Evolutionary conservation across 2,797 vertebrate species (phyloP), one percentile per base, ranked within the genome.

Genomic region (Podargus strigoides): DNA sequence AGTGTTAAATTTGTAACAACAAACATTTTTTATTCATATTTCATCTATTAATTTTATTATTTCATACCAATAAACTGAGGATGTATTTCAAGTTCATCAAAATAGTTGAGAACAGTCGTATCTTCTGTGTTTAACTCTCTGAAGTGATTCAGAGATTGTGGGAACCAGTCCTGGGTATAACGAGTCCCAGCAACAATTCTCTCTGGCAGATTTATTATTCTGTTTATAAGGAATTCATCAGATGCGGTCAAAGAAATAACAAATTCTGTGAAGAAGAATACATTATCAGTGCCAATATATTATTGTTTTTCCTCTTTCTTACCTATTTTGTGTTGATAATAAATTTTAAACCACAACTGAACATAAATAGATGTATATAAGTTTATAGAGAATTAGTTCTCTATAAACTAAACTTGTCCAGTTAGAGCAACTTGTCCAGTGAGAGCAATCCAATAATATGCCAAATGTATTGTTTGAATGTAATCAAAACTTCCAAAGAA

Each of bases 131-230:
- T 98, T 66, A 85, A 93, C 49, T 98, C 97, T 60, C 98, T 97
- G 96, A 98, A 99, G 68, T 32, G 85, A 76, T 92, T 95, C 74
- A 99, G 97, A 6, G 83, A 66, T 6, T 50, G 96, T 23, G 98
- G 96, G 92, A 99, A 99, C 41, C 53, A 85, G 17, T 98, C 98
- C 73, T 98, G 98, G 41, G 97, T 94, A 34, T 99, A 99, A 88
- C 97, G 97, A 34, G 98, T 98, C 59, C 98, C 98, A 39, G 97
- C 97, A 44, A 99, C 98, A 7, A 97, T 3, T 8, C 63, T 97
- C 97, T 99, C 98, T 0, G 99, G 98, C 23, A 99, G 98, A 86
- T 98, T 98, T 70, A 99, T 97, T 93, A 99, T 98, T 14, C 99
- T 98, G 10, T 98, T 97, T 96, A 97, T 98, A 91, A 99, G 98